These are phyloP conservation scores for Sepioteuthis lessoniana DNA, from an alignment of 2,888 invertebrate species.

Conservation along the genomic window DNA sequence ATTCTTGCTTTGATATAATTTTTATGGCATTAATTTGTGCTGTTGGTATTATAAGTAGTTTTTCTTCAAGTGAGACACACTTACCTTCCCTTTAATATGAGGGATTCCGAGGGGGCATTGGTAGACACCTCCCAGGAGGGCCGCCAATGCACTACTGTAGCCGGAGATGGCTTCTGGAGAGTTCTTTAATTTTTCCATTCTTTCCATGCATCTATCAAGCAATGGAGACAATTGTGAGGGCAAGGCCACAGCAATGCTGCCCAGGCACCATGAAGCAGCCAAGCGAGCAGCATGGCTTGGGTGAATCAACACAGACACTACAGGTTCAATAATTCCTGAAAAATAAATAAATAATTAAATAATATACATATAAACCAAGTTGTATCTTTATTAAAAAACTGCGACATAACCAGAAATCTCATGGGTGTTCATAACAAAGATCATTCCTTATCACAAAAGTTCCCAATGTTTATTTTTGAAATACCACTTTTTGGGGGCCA, in stretches of 20 bases:
- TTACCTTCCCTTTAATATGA: constrained; percentile 94
- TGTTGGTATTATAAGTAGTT: too few relatives aligned
- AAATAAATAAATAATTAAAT: constrained; percentile 49
- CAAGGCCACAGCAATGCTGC: constrained; percentile 92
- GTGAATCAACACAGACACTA: constrained; percentile 89
- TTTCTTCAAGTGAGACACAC: constrained; percentile 38
- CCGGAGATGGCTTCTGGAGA: constrained; percentile 83
- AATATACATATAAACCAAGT: background rate
- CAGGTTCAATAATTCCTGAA: constrained; percentile 84
- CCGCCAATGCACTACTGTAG: constrained; percentile 93
- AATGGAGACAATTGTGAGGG: constrained; percentile 95
- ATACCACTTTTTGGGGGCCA: too few relatives aligned
- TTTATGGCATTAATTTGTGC: too few relatives aligned
- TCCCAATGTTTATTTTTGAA: too few relatives aligned
- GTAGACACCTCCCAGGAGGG: constrained; percentile 89
- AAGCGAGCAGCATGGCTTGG: constrained; percentile 94
- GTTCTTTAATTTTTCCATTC: constrained; percentile 82
- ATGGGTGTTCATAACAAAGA: too few relatives aligned
- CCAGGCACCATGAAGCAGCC: constrained; percentile 94
- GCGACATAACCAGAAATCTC: too few relatives aligned
- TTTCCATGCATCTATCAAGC: constrained; percentile 81
- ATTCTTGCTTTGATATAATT: too few relatives aligned
- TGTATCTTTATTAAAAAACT: background rate
- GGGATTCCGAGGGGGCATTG: constrained; percentile 86
- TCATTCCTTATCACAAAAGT: too few relatives aligned